phyloP scores from a whole-genome alignment of 2,797 vertebrate species.

The Dipus sagitta region DNA sequence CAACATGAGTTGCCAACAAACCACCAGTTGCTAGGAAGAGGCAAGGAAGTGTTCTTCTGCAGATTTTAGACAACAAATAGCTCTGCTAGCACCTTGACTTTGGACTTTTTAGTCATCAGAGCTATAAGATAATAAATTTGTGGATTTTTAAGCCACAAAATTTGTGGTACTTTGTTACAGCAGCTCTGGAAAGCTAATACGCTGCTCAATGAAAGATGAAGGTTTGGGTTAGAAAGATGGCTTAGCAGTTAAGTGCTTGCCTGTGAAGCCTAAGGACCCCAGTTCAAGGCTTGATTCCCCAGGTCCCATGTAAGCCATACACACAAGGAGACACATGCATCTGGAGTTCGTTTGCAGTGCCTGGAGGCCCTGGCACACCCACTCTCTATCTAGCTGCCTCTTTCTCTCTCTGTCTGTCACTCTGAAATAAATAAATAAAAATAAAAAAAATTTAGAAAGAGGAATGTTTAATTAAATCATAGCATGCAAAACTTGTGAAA shows the following conservation, averaged over 20 bases:
- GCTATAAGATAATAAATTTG: neutral
- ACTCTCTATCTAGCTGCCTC: too few species aligned
- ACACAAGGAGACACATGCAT: too few species aligned
- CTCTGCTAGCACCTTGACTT: neutral
- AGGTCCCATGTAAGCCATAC: too few species aligned
- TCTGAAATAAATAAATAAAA: too few species aligned
- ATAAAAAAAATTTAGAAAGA: neutral
- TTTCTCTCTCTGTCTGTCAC: too few species aligned
- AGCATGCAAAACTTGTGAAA: neutral
- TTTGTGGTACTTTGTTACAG: neutral
- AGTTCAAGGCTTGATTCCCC: too few species aligned
- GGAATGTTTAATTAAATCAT: neutral
- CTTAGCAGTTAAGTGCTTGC: too few species aligned
- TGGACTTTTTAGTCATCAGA: neutral
- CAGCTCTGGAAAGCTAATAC: neutral
- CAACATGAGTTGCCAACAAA: neutral
- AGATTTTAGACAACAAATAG: neutral
- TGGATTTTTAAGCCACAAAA: neutral
- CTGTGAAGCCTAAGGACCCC: too few species aligned
- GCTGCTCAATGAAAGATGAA: neutral
- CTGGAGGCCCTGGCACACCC: too few species aligned
- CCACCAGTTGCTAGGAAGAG: neutral
- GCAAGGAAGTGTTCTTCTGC: neutral
- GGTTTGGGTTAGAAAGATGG: neutral
- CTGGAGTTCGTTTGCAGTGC: too few species aligned